Percentiles rank a stretch among this genome's conserved stretches.
Conservation (phyloP, 2,113 vertebrate genomes). For the Leucosticte australis region DNA sequence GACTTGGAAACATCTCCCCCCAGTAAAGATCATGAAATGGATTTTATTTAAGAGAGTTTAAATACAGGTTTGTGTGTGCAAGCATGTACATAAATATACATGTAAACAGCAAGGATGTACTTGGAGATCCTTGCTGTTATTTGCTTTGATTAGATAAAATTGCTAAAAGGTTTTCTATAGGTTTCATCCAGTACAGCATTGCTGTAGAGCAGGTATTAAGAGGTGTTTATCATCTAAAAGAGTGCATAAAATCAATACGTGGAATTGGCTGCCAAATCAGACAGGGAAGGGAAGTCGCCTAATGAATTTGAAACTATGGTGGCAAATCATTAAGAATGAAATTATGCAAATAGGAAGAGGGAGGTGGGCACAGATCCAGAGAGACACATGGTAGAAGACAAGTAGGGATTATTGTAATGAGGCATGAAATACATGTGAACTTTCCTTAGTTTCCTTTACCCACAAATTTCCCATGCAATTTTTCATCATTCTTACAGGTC, state of each 20-base stretch:
- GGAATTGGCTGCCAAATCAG: background rate
- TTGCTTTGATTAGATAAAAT: background rate
- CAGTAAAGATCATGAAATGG: background rate
- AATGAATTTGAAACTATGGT: background rate
- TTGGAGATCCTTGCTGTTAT: background rate
- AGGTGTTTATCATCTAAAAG: background rate
- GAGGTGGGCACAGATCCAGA: constrained; percentile 39
- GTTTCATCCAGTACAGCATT: background rate
- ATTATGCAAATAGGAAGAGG: constrained; percentile 46
- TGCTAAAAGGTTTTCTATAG: background rate
- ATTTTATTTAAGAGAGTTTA: constrained; percentile 11
- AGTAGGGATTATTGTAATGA: constrained; percentile 51
- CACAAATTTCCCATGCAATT: constrained; percentile 17
- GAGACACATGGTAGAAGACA: constrained; percentile 31
- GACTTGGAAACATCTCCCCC: constrained; percentile 66
- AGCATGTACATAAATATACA: background rate
- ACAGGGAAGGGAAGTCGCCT: background rate
- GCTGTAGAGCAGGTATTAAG: background rate
- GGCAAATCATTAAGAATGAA: constrained; percentile 29
- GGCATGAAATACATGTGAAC: constrained; percentile 49
- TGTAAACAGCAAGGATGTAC: background rate
- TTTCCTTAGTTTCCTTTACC: background rate
- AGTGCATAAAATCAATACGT: background rate
- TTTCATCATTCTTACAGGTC: constrained; percentile 52
- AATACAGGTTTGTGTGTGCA: background rate